phyloP scores from a whole-genome alignment of 2,888 invertebrate species.

The Aphidoletes aphidimyza region DNA sequence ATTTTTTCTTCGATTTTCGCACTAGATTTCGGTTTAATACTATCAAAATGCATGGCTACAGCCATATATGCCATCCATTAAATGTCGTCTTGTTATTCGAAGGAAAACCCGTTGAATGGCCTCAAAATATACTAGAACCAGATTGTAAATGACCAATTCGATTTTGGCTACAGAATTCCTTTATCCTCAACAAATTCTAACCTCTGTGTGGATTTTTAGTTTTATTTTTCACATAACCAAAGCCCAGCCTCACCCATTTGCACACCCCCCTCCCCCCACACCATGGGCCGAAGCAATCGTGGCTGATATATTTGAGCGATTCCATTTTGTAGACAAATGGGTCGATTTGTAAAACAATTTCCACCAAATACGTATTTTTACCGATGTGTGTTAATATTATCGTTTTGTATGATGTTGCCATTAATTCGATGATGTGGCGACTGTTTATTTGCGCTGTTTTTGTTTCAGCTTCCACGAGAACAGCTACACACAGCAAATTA shows the following conservation, averaged over 20 bases:
- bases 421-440: conserved; percentile 43
- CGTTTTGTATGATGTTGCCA: conserved; percentile 22
- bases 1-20: conserved; percentile 34
- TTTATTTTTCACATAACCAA: neutral
- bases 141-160: neutral
- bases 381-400: conserved; percentile 2
- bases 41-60: neutral
- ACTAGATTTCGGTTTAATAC: neutral
- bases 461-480: no score
- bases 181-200: neutral
- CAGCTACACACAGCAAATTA: conserved; percentile 12
- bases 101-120: no score
- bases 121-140: no score
- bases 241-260: no score
- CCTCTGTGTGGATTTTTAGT: neutral
- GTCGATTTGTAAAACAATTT: conserved; percentile 54
- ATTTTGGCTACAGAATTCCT: neutral
- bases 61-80: neutral
- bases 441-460: conserved; percentile 13
- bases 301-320: neutral
- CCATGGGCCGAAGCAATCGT: no score
- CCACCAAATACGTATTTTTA: neutral
- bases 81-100: no score
- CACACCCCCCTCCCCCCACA: no score
- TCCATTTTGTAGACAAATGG: conserved; percentile 53